Evolutionary conservation across 1,140 invertebrate species (phyloP), one percentile per base, ranked within the genome.

Genomic region (Drosophila micromelanica): DNA sequence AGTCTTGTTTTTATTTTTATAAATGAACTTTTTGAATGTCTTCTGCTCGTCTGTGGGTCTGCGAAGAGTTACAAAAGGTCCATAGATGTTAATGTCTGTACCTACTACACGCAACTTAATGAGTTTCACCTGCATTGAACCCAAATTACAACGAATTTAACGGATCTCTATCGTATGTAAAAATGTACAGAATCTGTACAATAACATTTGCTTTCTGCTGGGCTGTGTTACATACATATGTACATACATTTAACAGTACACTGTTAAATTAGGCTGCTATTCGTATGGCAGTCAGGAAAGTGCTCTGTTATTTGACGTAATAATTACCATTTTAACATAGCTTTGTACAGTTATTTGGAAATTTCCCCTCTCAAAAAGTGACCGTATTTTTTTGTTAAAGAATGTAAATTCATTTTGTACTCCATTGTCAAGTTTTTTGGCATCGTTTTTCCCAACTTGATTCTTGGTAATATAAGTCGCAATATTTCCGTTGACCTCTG

Each of bases 401-500:
- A 71, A 27, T 30, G 35, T 27, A 56, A 51, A 42, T 71, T 70
- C 35, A 62, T 27, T 30, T 46, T 32, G 17, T 40, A 57, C 23
- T 38, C 42, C 55, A 59, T 78, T 77, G 75, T 73, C 75, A 78
- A 52, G 32, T 57, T 54, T 56, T 67, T 61, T 60, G 61, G 56
- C 75, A 57, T 61, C 54, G 15, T 40, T 15, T 69, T 61, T 79
- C 73, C 64, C 11, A 37, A 30, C 49, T 52, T n/a, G 49, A 32
- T 52, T 52, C 49, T 52, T 67, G 63, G 67, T 73, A n/a, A n/a
- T n/a, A 79, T 46, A 46, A 75, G 40, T 35, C 1, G 32, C 1
- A 35, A 80, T 67, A 73, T 56, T 71, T 79, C 67, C 60, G 57
- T 62, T 85, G 78, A 85, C 81, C 80, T 85, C 63, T 76, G 76